Evolutionary conservation across 2,888 invertebrate species (phyloP).

Genomic region (Agrochola macilenta): DNA sequence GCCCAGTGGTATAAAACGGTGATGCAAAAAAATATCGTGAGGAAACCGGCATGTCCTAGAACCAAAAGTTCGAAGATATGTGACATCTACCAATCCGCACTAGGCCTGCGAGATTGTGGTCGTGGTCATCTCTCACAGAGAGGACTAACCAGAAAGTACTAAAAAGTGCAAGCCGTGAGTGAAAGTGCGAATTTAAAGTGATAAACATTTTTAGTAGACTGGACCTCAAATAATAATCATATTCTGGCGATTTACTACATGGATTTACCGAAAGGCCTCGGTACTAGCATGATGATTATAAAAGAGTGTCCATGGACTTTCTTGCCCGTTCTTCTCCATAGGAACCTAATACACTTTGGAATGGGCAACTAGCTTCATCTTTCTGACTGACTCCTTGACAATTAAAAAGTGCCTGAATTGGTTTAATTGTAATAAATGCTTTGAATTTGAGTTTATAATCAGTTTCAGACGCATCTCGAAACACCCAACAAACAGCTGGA

Average conservation of each 20-base stretch:
- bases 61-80: too few species aligned
- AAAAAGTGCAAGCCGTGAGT: background rate
- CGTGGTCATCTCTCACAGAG: too few species aligned
- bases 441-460: background rate
- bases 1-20: too few species aligned
- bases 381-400: background rate
- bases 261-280: background rate
- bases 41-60: too few species aligned
- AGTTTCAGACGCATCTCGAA: background rate
- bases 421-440: background rate
- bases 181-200: too few species aligned
- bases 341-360: background rate
- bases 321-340: background rate
- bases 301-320: background rate
- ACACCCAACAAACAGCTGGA: background rate
- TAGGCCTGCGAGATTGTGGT: too few species aligned
- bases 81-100: too few species aligned
- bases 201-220: background rate
- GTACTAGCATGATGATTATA: background rate
- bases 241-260: background rate
- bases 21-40: too few species aligned
- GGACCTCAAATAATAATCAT: background rate
- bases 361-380: background rate
- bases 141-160: background rate
- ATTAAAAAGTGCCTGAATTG: background rate